Conservation (phyloP, 2,797 vertebrate genomes). For the Microhierax caerulescens region DNA sequence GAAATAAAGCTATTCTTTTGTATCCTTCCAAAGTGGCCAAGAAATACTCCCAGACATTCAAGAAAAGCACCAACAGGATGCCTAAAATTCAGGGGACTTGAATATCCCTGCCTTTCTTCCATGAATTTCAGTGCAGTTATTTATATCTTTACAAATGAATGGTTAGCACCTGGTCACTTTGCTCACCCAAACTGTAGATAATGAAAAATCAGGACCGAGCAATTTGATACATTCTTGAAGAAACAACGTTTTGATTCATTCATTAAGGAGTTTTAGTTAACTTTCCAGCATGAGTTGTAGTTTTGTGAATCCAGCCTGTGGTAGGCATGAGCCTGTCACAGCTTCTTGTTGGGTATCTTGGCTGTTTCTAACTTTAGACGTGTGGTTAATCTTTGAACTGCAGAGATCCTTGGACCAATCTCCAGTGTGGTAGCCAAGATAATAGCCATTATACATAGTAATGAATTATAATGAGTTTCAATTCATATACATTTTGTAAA, state of each 20-base stretch:
- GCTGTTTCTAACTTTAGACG: neutral
- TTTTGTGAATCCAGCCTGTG: neutral
- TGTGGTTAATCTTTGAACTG: neutral
- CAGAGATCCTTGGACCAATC: neutral
- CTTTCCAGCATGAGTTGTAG: neutral
- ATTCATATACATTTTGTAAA: neutral
- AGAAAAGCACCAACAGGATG: neutral
- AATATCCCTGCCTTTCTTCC: neutral
- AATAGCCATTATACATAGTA: neutral
- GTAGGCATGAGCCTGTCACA: neutral
- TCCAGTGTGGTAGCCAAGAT: conserved; percentile 1
- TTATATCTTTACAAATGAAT: neutral
- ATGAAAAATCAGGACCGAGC: neutral
- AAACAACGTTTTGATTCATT: neutral
- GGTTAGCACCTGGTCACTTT: neutral
- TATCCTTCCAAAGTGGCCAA: neutral
- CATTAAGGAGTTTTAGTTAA: neutral
- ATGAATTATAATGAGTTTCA: neutral
- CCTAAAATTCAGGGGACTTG: neutral
- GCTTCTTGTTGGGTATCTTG: neutral
- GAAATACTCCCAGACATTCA: neutral
- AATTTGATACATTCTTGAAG: neutral
- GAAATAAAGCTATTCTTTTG: neutral
- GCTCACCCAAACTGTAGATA: neutral
- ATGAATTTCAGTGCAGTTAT: neutral